Evolutionary conservation across 2,888 invertebrate genomes (phyloP).

Genomic region (Ferdinandea cuprea): DNA sequence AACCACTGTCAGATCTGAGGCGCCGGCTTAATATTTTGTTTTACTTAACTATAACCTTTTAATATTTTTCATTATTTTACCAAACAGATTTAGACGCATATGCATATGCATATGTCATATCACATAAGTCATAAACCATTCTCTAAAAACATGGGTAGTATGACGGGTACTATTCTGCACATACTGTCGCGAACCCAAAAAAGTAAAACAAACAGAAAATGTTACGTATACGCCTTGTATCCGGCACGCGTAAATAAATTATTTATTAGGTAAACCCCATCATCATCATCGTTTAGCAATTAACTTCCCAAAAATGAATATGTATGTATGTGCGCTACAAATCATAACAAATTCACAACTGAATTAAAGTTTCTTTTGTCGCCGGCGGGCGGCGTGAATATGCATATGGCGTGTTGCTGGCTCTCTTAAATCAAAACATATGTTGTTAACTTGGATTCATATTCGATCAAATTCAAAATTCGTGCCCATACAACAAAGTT

Average conservation of each 20-base stretch:
- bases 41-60: no score
- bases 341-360: not conserved
- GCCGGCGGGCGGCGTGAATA: no score
- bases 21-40: no score
- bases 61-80: no score
- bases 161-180: not conserved
- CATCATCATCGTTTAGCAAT: not conserved
- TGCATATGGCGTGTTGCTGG: not conserved
- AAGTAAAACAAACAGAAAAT: not conserved
- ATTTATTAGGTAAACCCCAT: conserved; percentile 4
- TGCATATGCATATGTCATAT: no score
- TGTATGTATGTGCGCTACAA: not conserved
- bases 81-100: no score
- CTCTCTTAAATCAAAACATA: not conserved
- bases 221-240: conserved; percentile 17
- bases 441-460: not conserved
- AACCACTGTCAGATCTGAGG: no score
- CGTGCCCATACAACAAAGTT: conserved; percentile 9
- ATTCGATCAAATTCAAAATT: conserved; percentile 4
- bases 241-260: conserved; percentile 5
- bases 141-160: no score
- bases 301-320: not conserved
- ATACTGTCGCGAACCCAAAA: not conserved
- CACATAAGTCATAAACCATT: no score
- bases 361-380: not conserved